Conservation (phyloP, 2,888 invertebrate genomes). For the Mythimna albipuncta region DNA sequence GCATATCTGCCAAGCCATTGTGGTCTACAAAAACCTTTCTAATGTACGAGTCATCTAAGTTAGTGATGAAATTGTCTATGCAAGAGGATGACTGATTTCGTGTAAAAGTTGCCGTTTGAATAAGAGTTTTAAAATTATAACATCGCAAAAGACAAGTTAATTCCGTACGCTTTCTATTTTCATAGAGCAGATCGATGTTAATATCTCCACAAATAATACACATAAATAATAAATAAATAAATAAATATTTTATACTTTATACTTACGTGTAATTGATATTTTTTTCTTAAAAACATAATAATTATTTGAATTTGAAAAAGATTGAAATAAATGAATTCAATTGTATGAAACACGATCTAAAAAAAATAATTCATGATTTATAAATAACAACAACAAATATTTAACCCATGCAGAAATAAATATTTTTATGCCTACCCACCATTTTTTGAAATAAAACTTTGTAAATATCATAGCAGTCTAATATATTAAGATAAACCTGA, state of each 20-base stretch:
- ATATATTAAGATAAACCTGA: constrained; percentile 2
- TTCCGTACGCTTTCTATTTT: too few species aligned
- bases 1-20: too few species aligned
- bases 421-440: not conserved
- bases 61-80: too few species aligned
- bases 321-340: not conserved
- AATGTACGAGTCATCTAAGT: too few species aligned
- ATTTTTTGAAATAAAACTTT: not conserved
- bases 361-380: not conserved
- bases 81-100: too few species aligned
- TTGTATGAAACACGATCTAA: constrained; percentile 1
- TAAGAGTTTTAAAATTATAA: too few species aligned
- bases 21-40: too few species aligned
- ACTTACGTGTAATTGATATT: not conserved
- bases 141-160: too few species aligned
- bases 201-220: too few species aligned
- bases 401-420: not conserved
- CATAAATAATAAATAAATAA: too few species aligned
- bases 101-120: too few species aligned
- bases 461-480: not conserved
- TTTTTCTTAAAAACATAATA: not conserved
- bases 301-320: not conserved
- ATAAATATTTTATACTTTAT: not conserved
- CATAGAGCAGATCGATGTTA: too few species aligned
- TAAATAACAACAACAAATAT: not conserved